These are phyloP conservation scores for Ceratoteleas bidentatus DNA, from an alignment of 1,140 invertebrate genomes.

Conservation along the genomic window DNA sequence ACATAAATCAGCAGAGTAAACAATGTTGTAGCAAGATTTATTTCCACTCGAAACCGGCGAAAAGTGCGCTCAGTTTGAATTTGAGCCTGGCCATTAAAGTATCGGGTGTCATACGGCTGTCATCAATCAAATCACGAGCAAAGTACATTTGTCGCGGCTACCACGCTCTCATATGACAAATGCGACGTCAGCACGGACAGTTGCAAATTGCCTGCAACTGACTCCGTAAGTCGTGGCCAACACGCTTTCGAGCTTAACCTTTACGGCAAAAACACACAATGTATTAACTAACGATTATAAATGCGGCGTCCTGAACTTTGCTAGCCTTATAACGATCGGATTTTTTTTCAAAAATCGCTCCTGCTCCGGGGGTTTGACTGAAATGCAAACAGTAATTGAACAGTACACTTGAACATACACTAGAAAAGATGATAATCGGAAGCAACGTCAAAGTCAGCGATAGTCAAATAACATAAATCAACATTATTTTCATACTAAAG, in stretches of 20 bases:
- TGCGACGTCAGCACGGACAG: conserved; percentile 43
- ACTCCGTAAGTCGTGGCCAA: conserved; percentile 49
- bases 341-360: no score
- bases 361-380: no score
- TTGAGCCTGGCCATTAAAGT: conserved; percentile 47
- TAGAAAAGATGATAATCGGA: no score
- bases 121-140: conserved; percentile 40
- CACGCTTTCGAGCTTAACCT: conserved; percentile 55
- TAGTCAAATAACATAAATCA: no score
- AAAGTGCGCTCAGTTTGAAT: conserved; percentile 27
- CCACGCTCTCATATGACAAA: conserved; percentile 32
- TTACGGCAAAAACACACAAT: conserved; percentile 41
- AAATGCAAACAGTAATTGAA: no score
- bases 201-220: conserved; percentile 44
- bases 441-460: no score
- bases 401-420: no score
- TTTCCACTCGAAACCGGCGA: conserved; percentile 27
- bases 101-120: conserved; percentile 41
- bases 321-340: no score
- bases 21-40: conserved; percentile 46
- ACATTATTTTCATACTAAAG: no score
- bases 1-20: conserved; percentile 45
- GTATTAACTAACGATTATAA: conserved; percentile 55
- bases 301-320: conserved; percentile 21
- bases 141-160: conserved; percentile 42